Base-by-base conservation (phyloP, 2,113 vertebrate species). In the Acrocephalus kingi region DNA sequence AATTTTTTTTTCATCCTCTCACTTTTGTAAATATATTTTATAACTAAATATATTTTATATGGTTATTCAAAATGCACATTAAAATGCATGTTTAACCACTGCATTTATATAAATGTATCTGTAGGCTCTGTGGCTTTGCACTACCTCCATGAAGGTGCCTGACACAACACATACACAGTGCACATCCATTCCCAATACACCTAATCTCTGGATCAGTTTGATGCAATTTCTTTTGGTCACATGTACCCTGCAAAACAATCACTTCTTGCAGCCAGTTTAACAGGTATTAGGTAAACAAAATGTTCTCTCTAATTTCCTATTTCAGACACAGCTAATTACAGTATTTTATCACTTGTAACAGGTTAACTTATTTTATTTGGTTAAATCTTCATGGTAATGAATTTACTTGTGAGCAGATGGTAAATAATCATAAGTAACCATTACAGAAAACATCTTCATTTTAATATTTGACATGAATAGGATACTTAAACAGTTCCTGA, bases 311-410 rank as follows among this genome's bases (percentile, higher is more conserved):
- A 14, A 37, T 45, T 83, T 51, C 54, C 30, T 67, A 58, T 85
- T 97, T 94, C 55, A 94, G 75, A 68, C 21, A 71, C 24, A 52
- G 9, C 71, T 94, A 88, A 75, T 96, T 93, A 77, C 11, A 94
- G 31, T 75, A 41, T 80, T 96, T 90, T 37, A 80, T 95, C 68
- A 78, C 28, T 79, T 91, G 20, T 80, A 76, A 86, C 59, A 54
- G 16, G 52, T 84, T 84, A 95, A 72, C 56, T 81, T 94, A n/a
- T 66, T 97, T 86, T 87, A 83, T 90, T 95, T 93, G 37, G 12
- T 56, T 95, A 78, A 90, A 72, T 87, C 25, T 92, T 96, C 17
- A 8, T 66, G 9, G 19, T 75, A 94, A 96, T 80, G 61, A 81
- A 94, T 92, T 90, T 90, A 6, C 31, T 88, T 94, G 46, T 63